Base-by-base conservation (phyloP, 2,113 vertebrate species). In the Condylura cristata region DNA sequence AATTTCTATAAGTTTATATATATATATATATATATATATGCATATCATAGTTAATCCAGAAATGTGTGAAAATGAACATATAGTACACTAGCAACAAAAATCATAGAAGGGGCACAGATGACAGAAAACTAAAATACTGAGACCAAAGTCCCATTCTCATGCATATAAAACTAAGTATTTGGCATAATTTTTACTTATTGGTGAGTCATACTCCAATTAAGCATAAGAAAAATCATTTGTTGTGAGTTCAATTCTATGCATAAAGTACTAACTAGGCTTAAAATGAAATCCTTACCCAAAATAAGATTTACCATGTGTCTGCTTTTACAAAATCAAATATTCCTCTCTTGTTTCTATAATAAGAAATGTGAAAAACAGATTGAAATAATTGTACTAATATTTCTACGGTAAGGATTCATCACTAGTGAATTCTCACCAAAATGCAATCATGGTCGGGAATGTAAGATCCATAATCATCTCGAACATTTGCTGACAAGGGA, bases 141-240 rank as follows among this genome's bases (percentile, higher is more conserved):
- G 68, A 32, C 26, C 80, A 44, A 72, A 76, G 2, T 90, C 28
- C 18, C 24, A 48, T 14, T 82, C 34, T 41, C 63, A 88, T 56
- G 17, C n/a, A 85, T 81, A 87, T 37, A 75, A 87, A 94, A 51
- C 6, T 28, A 87, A 95, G 81, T 87, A 3, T 58, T 87, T 85
- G 8, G 70, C 34, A 13, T 78, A 86, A 83, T 81, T 81, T 83
- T 88, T 89, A 85, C 65, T 51, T 78, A 63, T 26, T 88, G 44
- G 7, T 18, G 16, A 89, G 14, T 74, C 82, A 70, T 68, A 8
- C 60, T 94, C 44, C 84, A 48, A n/a, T 46, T 8, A 51, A 58
- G 60, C 22, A 37, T 96, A 71, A 58, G 44, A 9, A 90, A 92
- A 96, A 94, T 68, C 24, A 95, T 24, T 89, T 82, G 12, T 56